Evolutionary conservation across 2,888 invertebrate species (phyloP), one percentile per base, ranked within the genome.

Genomic region (Dastarcus helophoroides): DNA sequence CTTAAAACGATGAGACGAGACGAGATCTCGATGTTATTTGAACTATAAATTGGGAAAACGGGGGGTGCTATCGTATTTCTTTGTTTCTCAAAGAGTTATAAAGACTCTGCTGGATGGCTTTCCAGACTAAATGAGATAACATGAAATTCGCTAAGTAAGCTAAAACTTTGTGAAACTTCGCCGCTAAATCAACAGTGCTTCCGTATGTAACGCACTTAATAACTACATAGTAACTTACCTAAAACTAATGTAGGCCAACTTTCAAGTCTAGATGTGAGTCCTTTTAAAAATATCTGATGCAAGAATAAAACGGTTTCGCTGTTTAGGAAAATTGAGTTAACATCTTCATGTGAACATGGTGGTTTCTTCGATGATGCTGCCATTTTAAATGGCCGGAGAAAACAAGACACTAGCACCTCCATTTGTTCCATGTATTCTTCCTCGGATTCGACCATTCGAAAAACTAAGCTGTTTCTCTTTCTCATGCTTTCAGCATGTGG

Each of bases 401-500:
- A 91, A 53, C 89, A 89, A 7, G 86, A 81, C 10, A 83, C 80
- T 22, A 84, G 63, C 21, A 77, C 71, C 65, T 89, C 86, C 69
- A 91, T 72, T 60, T 90, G 90, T 52, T 88, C 83, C 53, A 89
- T 78, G 55, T 91, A 91, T 53, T 90, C 90, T 54, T 90, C 89
- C 60, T 91, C 91, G 3, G 85, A 79, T 59, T 91, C 90, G 1
- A 91, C 89, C 88, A 90, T 88, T 50, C 82, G 77, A 59, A 86
- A 86, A 10, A 86, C 85, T 37, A 86, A 64, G 53, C 85, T 84
- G 67, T 91, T 91, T 34, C 91, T 64, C 56, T 89, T 90, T 32
- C 90, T 67, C 89, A 91, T 89, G 54, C 84, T 89, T 58, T 90
- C 89, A 0, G 90, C 90, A 54, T 91, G 90, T 0, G 90, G 90